Evolutionary conservation across 1,140 invertebrate species (phyloP), one percentile per base, ranked within the genome.

Genomic region (Leguminivora glycinivorella): DNA sequence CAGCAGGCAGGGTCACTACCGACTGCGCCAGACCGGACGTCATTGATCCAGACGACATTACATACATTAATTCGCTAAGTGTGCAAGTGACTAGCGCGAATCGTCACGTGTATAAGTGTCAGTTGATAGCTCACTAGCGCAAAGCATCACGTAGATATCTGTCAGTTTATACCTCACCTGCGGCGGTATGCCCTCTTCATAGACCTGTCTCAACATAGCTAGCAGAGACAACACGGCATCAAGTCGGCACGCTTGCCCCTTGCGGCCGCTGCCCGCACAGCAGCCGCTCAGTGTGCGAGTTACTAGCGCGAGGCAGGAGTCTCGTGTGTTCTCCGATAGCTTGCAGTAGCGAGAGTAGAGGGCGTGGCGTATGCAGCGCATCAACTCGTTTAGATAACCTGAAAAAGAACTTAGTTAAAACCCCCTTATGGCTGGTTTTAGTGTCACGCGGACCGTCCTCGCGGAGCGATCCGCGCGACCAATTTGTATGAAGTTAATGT

Each of bases 371-470:
- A 88, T 75, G 43, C 89, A 91, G 4, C 83, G 81, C 76, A 88
- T 80, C 68, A 91, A 22, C 72, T 90, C 87, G 72, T 91, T 90
- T 7, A 90, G 81, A 72, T 91, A 90, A 40, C 88, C 89, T 90
- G 74, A 14, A 83, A 81, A 66, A 69, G 26, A 7, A 26, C 25
- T 40, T 14, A 29, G 47, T 43, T n/a, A n/a, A n/a, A n/a, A n/a
- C n/a, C n/a, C n/a, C n/a, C n/a, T n/a, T n/a, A n/a, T n/a, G n/a
- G n/a, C n/a, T n/a, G n/a, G n/a, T n/a, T n/a, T n/a, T n/a, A n/a
- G n/a, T n/a, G n/a, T n/a, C n/a, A n/a, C n/a, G n/a, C n/a, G n/a
- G n/a, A n/a, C n/a, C n/a, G n/a, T n/a, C n/a, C n/a, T n/a, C n/a
- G n/a, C n/a, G n/a, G n/a, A n/a, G n/a, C n/a, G n/a, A n/a, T n/a